Evolutionary conservation across 2,113 vertebrate genomes (phyloP).

Genomic region (Ageneiosus marmoratus): DNA sequence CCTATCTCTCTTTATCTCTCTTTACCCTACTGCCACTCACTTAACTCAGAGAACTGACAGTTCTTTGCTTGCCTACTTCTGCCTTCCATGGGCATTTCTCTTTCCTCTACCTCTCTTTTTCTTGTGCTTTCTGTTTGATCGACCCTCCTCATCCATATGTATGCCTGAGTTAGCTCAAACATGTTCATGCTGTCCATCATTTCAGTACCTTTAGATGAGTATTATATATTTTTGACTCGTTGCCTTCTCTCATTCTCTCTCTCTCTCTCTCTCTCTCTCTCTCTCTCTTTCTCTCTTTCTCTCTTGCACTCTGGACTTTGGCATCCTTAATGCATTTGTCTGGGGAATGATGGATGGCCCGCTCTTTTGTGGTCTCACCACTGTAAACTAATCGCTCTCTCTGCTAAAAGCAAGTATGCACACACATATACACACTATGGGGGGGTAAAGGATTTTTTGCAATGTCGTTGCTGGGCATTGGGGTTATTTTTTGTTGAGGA

Average conservation of each 20-base stretch:
- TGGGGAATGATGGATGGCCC: constrained; percentile 52
- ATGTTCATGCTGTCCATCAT: constrained; percentile 36
- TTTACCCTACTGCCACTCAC: constrained; percentile 12
- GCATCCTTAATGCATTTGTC: constrained; percentile 50
- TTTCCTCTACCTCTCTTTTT: background rate
- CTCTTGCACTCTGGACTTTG: constrained; percentile 23
- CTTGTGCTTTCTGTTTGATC: constrained; percentile 1
- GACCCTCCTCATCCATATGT: constrained; percentile 36
- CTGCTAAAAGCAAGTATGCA: constrained; percentile 23
- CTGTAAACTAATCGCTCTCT: constrained; percentile 54
- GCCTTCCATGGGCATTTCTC: constrained; percentile 4
- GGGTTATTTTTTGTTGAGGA: constrained; percentile 27
- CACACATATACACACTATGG: background rate
- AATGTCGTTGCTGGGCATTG: background rate
- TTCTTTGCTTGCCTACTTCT: constrained; percentile 8
- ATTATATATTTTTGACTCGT: constrained; percentile 10
- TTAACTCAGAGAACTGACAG: constrained; percentile 10
- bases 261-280: constrained; percentile 18
- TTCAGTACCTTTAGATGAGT: constrained; percentile 36
- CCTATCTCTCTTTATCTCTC: constrained; percentile 2
- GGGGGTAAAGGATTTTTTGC: background rate
- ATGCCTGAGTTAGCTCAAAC: constrained; percentile 28
- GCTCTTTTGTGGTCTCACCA: constrained; percentile 44
- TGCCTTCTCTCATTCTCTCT: background rate
- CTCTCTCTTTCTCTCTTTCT: constrained; percentile 17